phyloP scores from a whole-genome alignment of 2,797 vertebrate species.

The Botia kubotai region DNA sequence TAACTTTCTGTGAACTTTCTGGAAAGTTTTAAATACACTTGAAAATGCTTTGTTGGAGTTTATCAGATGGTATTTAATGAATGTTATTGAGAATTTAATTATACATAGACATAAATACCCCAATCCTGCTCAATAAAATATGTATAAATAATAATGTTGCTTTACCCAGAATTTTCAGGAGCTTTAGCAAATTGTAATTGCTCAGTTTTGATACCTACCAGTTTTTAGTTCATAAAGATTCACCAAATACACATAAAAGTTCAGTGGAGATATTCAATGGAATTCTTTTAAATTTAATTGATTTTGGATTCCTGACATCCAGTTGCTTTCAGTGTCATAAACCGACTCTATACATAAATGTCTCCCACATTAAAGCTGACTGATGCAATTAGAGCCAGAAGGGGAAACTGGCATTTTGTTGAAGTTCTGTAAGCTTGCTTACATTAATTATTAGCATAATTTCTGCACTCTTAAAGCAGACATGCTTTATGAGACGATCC shows the following conservation, averaged over 20 bases:
- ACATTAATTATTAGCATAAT: slow-evolving; percentile 47
- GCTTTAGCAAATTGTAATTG: background rate
- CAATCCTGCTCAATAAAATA: too few relatives aligned
- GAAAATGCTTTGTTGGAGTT: slow-evolving; percentile 29
- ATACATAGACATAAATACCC: too few relatives aligned
- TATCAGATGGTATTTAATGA: slow-evolving; percentile 19
- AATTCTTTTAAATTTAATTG: background rate
- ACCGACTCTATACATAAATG: background rate
- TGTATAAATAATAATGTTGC: too few relatives aligned
- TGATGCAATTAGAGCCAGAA: slow-evolving; percentile 26
- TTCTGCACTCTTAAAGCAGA: slow-evolving; percentile 47
- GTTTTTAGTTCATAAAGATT: background rate
- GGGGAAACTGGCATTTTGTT: slow-evolving; percentile 11
- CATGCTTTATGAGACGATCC: slow-evolving; percentile 30
- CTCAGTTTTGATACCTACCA: background rate
- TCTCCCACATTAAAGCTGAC: background rate
- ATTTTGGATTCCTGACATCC: background rate
- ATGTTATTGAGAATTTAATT: slow-evolving; percentile 20
- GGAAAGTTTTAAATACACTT: slow-evolving; percentile 13
- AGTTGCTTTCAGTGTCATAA: background rate
- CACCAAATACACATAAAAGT: background rate
- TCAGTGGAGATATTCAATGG: background rate
- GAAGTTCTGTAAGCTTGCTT: slow-evolving; percentile 24
- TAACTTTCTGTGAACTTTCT: slow-evolving; percentile 21
- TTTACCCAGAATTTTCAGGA: too few relatives aligned